Conservation (phyloP, 2,888 invertebrate genomes). For the Drosophila suboccidentalis region DNA sequence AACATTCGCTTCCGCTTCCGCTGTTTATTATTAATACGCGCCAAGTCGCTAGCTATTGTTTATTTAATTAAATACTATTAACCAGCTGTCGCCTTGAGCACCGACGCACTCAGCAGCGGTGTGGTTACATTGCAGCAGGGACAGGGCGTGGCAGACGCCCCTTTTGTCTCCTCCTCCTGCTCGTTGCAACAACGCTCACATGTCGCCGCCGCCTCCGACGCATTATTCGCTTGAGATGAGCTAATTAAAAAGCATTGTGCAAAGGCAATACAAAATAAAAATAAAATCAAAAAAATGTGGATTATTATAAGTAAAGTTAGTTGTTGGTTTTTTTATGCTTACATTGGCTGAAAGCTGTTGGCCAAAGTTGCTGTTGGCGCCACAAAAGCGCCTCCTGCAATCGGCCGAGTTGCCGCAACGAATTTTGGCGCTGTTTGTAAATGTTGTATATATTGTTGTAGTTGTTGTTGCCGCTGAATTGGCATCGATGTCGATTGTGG, state of each 20-base stretch:
- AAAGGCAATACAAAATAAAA: conserved; percentile 12
- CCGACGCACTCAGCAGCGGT: conserved; percentile 63
- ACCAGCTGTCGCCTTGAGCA: conserved; percentile 69
- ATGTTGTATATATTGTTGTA: conserved; percentile 37
- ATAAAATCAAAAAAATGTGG: conserved; percentile 5
- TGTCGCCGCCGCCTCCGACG: conserved; percentile 20
- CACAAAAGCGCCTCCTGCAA: conserved; percentile 11
- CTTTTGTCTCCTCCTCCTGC: neutral
- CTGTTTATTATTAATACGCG: conserved; percentile 51
- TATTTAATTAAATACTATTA: conserved; percentile 70
- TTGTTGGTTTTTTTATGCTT: conserved; percentile 52
- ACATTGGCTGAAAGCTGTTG: conserved; percentile 48
- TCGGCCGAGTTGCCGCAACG: conserved; percentile 35
- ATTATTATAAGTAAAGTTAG: conserved; percentile 45
- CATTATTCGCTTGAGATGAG: conserved; percentile 43
- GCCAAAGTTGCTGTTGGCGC: conserved; percentile 34
- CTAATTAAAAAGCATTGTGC: conserved; percentile 77
- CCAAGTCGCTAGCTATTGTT: conserved; percentile 10
- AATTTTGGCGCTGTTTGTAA: conserved; percentile 51
- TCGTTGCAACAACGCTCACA: conserved; percentile 61
- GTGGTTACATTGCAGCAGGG: conserved; percentile 40
- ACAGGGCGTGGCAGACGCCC: conserved; percentile 29
- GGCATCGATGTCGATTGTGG: conserved; percentile 34
- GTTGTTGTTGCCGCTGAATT: conserved; percentile 39
- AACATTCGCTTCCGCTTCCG: conserved; percentile 11